These are phyloP conservation scores for Lordiphosa andalusiaca DNA, from an alignment of 2,888 invertebrate species.

Conservation along the genomic window DNA sequence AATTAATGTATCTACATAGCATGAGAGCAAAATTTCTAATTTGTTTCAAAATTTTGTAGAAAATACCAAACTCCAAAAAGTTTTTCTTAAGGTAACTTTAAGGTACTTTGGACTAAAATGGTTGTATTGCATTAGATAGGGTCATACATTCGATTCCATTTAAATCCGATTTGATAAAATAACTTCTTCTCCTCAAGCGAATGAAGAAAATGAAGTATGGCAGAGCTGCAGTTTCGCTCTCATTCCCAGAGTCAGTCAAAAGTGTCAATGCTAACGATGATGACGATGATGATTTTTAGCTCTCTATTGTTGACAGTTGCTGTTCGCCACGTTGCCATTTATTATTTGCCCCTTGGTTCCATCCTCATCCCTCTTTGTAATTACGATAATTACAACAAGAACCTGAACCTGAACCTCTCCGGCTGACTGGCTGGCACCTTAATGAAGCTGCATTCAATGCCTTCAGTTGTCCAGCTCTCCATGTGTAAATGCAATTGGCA, in stretches of 20 bases:
- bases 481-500: slow-evolving; percentile 15
- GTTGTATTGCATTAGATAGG: too few species aligned
- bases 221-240: too few species aligned
- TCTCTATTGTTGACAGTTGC: slow-evolving; percentile 22
- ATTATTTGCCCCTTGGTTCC: slow-evolving; percentile 46
- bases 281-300: slow-evolving; percentile 30
- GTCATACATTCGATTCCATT: too few species aligned
- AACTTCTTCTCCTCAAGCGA: too few species aligned
- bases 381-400: slow-evolving; percentile 68
- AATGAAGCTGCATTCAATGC: slow-evolving; percentile 66
- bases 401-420: slow-evolving; percentile 44
- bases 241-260: neutral
- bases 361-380: slow-evolving; percentile 64
- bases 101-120: too few species aligned
- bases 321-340: slow-evolving; percentile 60
- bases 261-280: slow-evolving; percentile 57
- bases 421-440: slow-evolving; percentile 43
- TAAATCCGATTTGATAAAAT: too few species aligned
- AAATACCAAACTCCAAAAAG: too few species aligned
- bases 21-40: too few species aligned
- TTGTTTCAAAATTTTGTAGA: too few species aligned
- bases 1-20: too few species aligned
- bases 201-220: too few species aligned
- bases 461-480: slow-evolving; percentile 17
- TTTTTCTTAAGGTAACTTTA: too few species aligned